phyloP scores from a whole-genome alignment of 2,113 vertebrate species.

The Notothenia rossii region DNA sequence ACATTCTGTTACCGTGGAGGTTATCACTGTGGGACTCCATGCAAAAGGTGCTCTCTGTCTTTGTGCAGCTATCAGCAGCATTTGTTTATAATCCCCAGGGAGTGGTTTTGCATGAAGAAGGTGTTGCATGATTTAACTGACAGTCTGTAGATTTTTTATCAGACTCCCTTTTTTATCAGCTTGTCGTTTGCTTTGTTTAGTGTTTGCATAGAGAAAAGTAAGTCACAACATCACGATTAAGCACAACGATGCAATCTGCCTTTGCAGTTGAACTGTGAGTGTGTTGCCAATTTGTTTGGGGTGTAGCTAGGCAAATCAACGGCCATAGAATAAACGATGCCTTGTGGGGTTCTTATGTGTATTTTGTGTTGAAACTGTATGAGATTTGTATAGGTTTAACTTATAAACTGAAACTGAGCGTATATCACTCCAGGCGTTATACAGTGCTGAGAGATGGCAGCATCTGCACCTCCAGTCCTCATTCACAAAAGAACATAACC shows the following conservation, averaged over 20 bases:
- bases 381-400: no score
- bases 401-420: not conserved
- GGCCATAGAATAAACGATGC: not conserved
- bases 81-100: constrained; percentile 1
- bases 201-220: constrained; percentile 43
- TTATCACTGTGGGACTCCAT: constrained; percentile 34
- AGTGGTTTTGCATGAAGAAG: not conserved
- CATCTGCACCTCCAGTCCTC: constrained; percentile 60
- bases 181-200: not conserved
- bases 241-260: constrained; percentile 35
- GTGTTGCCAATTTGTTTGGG: not conserved
- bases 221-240: not conserved
- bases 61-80: constrained; percentile 1
- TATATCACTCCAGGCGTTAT: constrained; percentile 8
- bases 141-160: constrained; percentile 10
- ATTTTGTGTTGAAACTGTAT: not conserved
- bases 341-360: no score
- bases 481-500: constrained; percentile 77
- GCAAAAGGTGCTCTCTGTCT: constrained; percentile 17
- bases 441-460: constrained; percentile 31
- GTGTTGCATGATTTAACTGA: not conserved
- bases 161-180: not conserved
- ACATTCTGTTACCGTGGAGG: constrained; percentile 59
- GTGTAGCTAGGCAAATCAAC: not conserved
- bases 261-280: constrained; percentile 6